Conservation (phyloP, 2,797 vertebrate species). For the Serranus cabrilla region DNA sequence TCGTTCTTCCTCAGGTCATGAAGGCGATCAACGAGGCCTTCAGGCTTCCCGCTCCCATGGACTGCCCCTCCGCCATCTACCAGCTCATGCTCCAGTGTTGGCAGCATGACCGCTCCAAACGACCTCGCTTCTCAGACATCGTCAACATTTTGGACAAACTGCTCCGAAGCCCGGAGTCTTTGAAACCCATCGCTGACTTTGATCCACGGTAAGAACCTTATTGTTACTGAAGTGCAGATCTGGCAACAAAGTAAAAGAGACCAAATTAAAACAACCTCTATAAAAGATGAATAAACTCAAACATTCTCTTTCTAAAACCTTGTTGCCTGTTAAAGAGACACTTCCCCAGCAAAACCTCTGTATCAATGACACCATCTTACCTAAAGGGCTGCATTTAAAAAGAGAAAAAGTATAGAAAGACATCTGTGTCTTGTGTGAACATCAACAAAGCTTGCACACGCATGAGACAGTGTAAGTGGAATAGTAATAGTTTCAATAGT, state of each 20-base stretch:
- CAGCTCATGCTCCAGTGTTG: conserved; percentile 99
- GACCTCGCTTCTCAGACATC: conserved; percentile 93
- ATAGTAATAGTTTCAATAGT: too few species aligned
- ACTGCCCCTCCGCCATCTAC: conserved; percentile 95
- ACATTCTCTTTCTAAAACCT: too few species aligned
- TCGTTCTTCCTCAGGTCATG: conserved; percentile 90
- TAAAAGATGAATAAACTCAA: too few species aligned
- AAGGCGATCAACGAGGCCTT: conserved; percentile 97
- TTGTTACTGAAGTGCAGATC: not conserved
- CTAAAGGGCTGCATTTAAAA: too few species aligned
- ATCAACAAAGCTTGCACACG: too few species aligned
- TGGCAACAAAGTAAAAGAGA: not conserved
- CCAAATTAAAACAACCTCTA: not conserved
- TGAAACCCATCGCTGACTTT: conserved; percentile 93
- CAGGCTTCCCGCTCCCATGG: conserved; percentile 95
- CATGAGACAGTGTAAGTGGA: too few species aligned
- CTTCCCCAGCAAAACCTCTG: too few species aligned
- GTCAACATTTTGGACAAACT: conserved; percentile 97
- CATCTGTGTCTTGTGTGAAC: too few species aligned
- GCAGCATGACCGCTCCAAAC: conserved; percentile 92
- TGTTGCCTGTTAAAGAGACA: too few species aligned
- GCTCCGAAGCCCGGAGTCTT: conserved; percentile 91
- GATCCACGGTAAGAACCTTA: conserved; percentile 89
- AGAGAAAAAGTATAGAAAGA: too few species aligned
- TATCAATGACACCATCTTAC: too few species aligned